These are phyloP conservation scores for Columba guinea DNA, from an alignment of 2,797 vertebrate genomes.

Conservation along the genomic window DNA sequence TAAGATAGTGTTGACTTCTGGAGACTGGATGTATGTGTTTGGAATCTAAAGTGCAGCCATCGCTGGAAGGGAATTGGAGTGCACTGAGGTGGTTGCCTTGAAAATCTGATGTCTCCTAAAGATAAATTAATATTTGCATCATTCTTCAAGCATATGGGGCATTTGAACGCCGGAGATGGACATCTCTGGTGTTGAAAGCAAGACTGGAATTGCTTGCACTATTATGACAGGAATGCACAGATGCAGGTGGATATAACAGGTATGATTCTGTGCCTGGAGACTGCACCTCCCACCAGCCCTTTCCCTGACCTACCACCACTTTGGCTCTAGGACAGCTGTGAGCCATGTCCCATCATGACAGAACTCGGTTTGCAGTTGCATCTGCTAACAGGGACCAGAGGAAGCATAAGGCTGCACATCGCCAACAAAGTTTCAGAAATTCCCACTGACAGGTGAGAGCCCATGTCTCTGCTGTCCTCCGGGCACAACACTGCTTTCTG, in stretches of 20 bases:
- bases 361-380: neutral
- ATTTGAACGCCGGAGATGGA: neutral
- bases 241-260: neutral
- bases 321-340: fast-evolving
- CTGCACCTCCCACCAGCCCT: neutral
- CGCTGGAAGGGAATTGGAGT: neutral
- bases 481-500: neutral
- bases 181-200: neutral
- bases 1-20: neutral
- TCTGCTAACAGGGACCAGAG: neutral
- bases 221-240: neutral
- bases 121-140: neutral
- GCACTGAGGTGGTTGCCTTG: neutral
- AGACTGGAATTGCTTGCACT: neutral
- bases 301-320: neutral
- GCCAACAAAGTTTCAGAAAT: neutral
- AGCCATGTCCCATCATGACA: neutral
- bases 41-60: neutral
- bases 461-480: neutral
- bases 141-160: neutral
- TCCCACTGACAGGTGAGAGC: neutral
- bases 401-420: neutral
- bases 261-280: neutral
- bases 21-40: neutral
- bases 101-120: neutral